phyloP scores from a whole-genome alignment of 2,888 invertebrate species.

The Eristalis pertinax region DNA sequence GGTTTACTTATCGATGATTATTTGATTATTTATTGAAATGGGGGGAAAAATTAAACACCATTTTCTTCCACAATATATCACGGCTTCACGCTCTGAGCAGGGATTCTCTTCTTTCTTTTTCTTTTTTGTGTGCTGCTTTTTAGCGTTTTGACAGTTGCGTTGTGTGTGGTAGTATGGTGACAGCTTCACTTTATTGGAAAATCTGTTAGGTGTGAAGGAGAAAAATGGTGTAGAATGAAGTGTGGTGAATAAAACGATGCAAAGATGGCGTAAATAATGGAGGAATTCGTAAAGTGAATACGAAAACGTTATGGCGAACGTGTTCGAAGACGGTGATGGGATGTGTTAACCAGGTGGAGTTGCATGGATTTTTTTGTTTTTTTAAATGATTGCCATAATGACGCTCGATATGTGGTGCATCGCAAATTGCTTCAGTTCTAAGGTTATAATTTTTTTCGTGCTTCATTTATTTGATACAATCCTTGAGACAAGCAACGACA shows the following conservation, averaged over 20 bases:
- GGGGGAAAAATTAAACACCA: conserved; percentile 60
- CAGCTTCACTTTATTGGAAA: conserved; percentile 60
- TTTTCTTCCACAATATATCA: conserved; percentile 56
- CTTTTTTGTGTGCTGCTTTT: conserved; percentile 14
- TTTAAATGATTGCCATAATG: not conserved
- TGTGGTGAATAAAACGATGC: conserved; percentile 44
- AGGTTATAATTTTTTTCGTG: no score
- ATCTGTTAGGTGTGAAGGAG: not conserved
- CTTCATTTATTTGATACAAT: no score
- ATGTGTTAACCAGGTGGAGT: conserved; percentile 2
- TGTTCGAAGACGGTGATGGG: not conserved
- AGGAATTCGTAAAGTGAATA: not conserved
- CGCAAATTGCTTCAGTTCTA: no score
- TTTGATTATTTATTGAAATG: conserved; percentile 41
- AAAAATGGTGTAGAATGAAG: conserved; percentile 56
- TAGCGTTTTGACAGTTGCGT: conserved; percentile 62
- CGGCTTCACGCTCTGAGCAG: conserved; percentile 62
- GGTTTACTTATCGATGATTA: conserved; percentile 17
- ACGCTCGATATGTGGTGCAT: not conserved
- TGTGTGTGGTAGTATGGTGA: conserved; percentile 42
- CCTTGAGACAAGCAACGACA: no score
- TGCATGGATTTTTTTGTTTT: not conserved
- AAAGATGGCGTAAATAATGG: conserved; percentile 34
- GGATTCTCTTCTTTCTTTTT: conserved; percentile 32
- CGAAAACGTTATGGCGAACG: conserved; percentile 63